These are phyloP conservation scores for Xylota segnis DNA, from an alignment of 2,888 invertebrate species.

Conservation along the genomic window DNA sequence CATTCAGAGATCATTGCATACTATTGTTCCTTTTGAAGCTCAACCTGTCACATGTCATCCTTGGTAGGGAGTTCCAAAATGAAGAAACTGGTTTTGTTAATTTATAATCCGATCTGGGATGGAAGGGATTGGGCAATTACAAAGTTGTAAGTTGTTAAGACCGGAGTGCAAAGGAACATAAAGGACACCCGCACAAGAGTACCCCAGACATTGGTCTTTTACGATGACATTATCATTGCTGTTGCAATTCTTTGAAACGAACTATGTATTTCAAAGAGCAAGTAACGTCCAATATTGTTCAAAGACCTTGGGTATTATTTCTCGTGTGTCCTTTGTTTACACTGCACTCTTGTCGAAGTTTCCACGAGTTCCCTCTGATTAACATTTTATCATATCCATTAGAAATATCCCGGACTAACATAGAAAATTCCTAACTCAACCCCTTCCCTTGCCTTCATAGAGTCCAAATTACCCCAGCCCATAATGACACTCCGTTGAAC, in stretches of 20 bases:
- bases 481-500: conserved; percentile 1
- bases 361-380: too few relatives aligned
- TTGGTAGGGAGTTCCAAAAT: neutral
- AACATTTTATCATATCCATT: neutral
- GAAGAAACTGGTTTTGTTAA: conserved; percentile 33
- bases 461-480: conserved; percentile 2
- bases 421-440: neutral
- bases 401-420: neutral
- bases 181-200: neutral
- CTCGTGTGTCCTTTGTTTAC: too few relatives aligned
- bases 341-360: too few relatives aligned
- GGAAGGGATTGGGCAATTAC: neutral
- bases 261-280: neutral
- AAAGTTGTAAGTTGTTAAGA: neutral
- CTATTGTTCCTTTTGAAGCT: conserved; percentile 37
- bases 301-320: neutral
- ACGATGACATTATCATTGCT: neutral
- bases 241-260: neutral
- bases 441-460: neutral
- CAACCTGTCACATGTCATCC: conserved; percentile 54
- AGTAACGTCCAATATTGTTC: neutral
- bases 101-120: conserved; percentile 2
- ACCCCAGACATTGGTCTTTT: neutral
- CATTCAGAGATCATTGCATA: conserved; percentile 49
- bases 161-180: neutral